Percentiles rank a stretch among this genome's conserved stretches.
Evolutionary conservation across 2,888 invertebrate species (phyloP).

Genomic region (Andrena bicolor): DNA sequence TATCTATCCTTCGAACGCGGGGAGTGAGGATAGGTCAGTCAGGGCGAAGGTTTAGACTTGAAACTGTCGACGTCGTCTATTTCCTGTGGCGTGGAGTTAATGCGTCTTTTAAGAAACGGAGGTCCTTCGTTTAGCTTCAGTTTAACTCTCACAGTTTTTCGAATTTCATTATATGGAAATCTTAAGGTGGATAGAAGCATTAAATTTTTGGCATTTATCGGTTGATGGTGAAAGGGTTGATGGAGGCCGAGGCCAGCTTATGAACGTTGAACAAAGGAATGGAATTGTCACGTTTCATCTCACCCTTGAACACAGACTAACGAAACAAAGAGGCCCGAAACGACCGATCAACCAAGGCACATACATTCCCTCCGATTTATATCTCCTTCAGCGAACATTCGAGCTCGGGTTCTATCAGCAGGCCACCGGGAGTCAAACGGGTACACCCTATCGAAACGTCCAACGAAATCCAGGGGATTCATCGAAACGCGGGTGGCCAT

Average conservation of each 20-base stretch:
- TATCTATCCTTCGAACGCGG: conserved; percentile 35
- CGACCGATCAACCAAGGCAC: conserved; percentile 3
- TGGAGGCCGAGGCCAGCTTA: too few relatives aligned
- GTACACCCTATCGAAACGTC: not conserved
- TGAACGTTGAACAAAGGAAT: too few relatives aligned
- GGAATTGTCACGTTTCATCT: too few relatives aligned
- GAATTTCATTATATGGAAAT: too few relatives aligned
- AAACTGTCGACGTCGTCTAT: not conserved
- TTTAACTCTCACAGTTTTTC: not conserved
- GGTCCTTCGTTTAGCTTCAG: not conserved
- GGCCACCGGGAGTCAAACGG: not conserved
- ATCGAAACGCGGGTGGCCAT: conserved; percentile 38
- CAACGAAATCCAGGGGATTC: conserved; percentile 40
- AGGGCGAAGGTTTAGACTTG: not conserved
- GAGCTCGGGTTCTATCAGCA: not conserved
- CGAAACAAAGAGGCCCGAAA: conserved; percentile 18
- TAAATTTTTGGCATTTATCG: too few relatives aligned
- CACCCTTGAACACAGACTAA: not conserved
- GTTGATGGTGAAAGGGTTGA: too few relatives aligned
- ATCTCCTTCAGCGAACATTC: conserved; percentile 8
- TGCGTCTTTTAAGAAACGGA: not conserved
- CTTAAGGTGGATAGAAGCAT: too few relatives aligned
- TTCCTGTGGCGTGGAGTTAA: not conserved
- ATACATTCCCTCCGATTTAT: conserved; percentile 4
- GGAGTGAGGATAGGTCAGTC: not conserved